Evolutionary conservation across 2,888 invertebrate genomes (phyloP), one percentile per base, ranked within the genome.

Genomic region (Eupithecia dodoneata): DNA sequence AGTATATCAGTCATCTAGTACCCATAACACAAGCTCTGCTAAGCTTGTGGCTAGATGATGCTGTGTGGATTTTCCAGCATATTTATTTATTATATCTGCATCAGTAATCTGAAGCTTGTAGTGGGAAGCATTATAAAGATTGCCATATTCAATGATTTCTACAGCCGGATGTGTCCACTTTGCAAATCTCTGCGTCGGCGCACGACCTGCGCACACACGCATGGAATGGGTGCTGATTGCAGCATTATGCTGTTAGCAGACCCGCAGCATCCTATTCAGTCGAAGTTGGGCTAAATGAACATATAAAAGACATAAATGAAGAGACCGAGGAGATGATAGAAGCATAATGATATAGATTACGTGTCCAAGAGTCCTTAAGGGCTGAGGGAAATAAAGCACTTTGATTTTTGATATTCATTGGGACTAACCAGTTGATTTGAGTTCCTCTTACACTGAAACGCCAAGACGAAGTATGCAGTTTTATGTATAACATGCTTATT

Each of bases 231-330:
- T 18, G n/a, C 67, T 44, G 67, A 69, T 69, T 69, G 45, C n/a
- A 69, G 67, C 45, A 18, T 45, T 69, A 69, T 69, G 18, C 67
- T 69, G 44, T 69, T 45, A 45, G 45, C 45, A 45, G n/a, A 45
- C 45, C 67, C 45, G n/a, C 15, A 9, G 45, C 67, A 69, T 44
- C 44, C 44, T 69, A 2, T 18, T 63, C 63, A 63, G 63, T 2
- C 10, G 9, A 10, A 63, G 63, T 30, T 63, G 63, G 30, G 9
- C 12, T 30, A 2, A 63, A 30, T 30, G 63, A 63, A 63, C 4
- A 30, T 63, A 63, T 63, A 63, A 63, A 59, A 63, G 63, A 63
- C 30, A 30, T 30, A 63, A 30, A 63, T 63, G 4, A 63, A 63
- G 30, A 63, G 63, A 63, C 12, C 30, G 4, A 63, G 12, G 63